Percentiles rank a stretch among this genome's conserved stretches.
Conservation (phyloP, 1,140 invertebrate genomes). For the Penaeus vannamei region DNA sequence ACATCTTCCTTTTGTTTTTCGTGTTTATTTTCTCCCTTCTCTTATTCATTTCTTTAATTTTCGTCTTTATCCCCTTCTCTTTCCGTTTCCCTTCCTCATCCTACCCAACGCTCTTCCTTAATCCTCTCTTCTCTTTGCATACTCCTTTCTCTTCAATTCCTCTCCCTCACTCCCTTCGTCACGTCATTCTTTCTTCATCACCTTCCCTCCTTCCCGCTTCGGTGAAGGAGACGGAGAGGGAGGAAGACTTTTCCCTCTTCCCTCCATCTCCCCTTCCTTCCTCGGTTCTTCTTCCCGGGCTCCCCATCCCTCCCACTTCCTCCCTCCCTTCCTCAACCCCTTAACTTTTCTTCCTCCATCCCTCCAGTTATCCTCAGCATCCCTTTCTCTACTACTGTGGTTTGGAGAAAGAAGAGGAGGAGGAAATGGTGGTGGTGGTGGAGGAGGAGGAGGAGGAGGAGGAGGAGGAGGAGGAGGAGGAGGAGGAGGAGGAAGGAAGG, state of each 20-base stretch:
- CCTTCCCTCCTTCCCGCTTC: background rate
- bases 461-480: background rate
- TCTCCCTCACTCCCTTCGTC: constrained; percentile 18
- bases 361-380: background rate
- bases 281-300: background rate
- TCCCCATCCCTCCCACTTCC: no score
- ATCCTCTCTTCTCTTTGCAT: no score
- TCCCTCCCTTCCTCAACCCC: no score
- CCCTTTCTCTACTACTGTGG: background rate
- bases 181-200: background rate
- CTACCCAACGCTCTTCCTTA: no score
- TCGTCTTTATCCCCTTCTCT: no score
- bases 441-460: background rate
- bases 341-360: background rate
- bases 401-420: background rate
- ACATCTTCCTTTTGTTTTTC: no score
- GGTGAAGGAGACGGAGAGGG: background rate
- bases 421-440: background rate
- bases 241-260: background rate
- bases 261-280: background rate
- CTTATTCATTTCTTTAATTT: no score
- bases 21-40: no score
- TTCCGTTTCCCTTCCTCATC: no score
- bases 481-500: background rate
- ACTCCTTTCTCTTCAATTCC: background rate